phyloP scores from a whole-genome alignment of 2,113 vertebrate species.

The Monarcha castaneiventris region DNA sequence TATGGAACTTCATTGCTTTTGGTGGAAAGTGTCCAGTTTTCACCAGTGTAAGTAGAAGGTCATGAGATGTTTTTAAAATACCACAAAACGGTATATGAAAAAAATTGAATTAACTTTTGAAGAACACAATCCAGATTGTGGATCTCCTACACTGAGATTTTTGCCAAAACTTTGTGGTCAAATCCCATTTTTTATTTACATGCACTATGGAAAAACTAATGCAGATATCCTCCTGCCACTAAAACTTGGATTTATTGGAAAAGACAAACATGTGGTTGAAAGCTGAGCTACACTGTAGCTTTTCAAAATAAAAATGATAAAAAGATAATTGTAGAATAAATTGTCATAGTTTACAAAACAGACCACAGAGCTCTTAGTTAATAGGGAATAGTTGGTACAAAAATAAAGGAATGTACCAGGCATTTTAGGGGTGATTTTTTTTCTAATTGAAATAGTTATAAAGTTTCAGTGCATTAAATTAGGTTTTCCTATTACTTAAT shows the following conservation, averaged over 20 bases:
- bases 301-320: neutral
- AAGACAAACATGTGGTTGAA: neutral
- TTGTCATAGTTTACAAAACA: neutral
- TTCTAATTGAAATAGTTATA: neutral
- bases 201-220: neutral
- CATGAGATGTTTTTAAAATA: neutral
- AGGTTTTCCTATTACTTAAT: neutral
- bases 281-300: constrained; percentile 1
- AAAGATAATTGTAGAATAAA: neutral
- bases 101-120: neutral
- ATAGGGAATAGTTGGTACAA: neutral
- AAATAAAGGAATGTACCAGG: neutral
- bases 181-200: neutral
- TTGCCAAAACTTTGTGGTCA: constrained; percentile 28
- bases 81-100: neutral
- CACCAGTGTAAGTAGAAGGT: neutral
- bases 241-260: constrained; percentile 30
- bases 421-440: neutral
- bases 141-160: neutral
- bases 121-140: neutral
- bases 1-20: neutral
- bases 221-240: constrained; percentile 4
- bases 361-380: neutral
- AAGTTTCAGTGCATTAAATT: neutral
- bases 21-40: constrained; percentile 2